A percentile compares a stretch with the other conserved stretches of the same genome.
Conservation (phyloP, 1,140 invertebrate genomes). For the Aphelenchoides avenae region DNA sequence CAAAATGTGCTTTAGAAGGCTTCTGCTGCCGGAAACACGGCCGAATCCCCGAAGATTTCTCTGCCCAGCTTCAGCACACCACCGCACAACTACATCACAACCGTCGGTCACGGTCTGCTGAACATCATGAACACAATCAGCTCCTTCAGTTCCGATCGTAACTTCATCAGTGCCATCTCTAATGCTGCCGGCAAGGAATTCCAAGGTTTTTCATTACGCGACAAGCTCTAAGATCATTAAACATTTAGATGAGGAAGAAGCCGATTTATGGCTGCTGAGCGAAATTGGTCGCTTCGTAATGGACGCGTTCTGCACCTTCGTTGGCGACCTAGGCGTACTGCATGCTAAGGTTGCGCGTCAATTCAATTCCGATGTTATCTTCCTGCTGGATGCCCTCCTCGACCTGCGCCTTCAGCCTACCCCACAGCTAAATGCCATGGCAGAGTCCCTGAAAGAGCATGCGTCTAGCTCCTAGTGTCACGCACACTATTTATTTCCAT, state of each 20-base stretch:
- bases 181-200: conserved; percentile 32
- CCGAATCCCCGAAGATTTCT: conserved; percentile 30
- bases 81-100: conserved; percentile 46
- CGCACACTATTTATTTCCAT: no score
- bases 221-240: neutral
- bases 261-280: conserved; percentile 42
- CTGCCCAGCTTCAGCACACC: conserved; percentile 43
- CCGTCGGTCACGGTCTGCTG: conserved; percentile 45
- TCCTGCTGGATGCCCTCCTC: conserved; percentile 39
- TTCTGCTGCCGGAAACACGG: conserved; percentile 5
- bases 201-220: conserved; percentile 26
- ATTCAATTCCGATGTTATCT: conserved; percentile 49
- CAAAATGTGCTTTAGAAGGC: conserved; percentile 14
- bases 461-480: no score
- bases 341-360: conserved; percentile 29
- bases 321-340: conserved; percentile 39
- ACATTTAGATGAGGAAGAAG: conserved; percentile 33
- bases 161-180: conserved; percentile 37
- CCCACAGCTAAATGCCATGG: conserved; percentile 25
- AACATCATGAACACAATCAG: conserved; percentile 43
- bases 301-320: conserved; percentile 35
- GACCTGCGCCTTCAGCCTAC: conserved; percentile 43
- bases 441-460: conserved; percentile 31
- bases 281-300: conserved; percentile 33
- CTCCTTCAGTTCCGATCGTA: conserved; percentile 36